A percentile compares a stretch with the other conserved stretches of the same genome.
Evolutionary conservation across 2,797 vertebrate species (phyloP).

Genomic region (Hipposideros larvatus): DNA sequence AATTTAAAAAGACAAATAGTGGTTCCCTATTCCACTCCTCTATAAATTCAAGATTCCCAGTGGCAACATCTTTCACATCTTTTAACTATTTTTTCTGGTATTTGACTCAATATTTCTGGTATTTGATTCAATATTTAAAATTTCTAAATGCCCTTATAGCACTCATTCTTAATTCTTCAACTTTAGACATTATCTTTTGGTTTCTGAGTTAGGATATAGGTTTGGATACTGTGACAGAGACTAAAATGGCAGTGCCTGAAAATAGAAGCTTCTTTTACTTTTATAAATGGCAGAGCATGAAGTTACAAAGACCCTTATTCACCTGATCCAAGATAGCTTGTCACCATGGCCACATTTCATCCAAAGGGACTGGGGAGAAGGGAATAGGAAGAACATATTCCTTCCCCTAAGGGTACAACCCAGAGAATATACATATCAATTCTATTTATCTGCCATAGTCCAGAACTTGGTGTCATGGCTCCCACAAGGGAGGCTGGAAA

Average conservation of each 20-base stretch:
- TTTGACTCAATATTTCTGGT: conserved; percentile 11
- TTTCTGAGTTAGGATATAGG: neutral
- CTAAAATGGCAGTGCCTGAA: neutral
- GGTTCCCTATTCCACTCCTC: neutral
- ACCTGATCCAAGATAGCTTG: neutral
- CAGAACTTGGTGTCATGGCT: neutral
- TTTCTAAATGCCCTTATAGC: neutral
- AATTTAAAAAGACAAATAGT: conserved; percentile 8
- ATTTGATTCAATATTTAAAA: neutral
- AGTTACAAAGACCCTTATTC: neutral
- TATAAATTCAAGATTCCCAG: conserved; percentile 31
- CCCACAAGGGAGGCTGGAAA: neutral
- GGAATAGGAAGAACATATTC: neutral
- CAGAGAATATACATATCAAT: neutral
- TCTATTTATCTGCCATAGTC: neutral
- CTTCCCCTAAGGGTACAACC: neutral
- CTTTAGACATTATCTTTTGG: neutral
- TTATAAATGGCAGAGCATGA: neutral
- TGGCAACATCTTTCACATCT: conserved; percentile 10
- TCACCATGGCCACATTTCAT: neutral
- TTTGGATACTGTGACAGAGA: neutral
- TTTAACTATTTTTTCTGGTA: conserved; percentile 10
- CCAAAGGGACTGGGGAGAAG: neutral
- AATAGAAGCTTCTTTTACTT: conserved; percentile 9
- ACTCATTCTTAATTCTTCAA: neutral